Conservation (phyloP, 2,113 vertebrate species). For the Bubalus kerabau region DNA sequence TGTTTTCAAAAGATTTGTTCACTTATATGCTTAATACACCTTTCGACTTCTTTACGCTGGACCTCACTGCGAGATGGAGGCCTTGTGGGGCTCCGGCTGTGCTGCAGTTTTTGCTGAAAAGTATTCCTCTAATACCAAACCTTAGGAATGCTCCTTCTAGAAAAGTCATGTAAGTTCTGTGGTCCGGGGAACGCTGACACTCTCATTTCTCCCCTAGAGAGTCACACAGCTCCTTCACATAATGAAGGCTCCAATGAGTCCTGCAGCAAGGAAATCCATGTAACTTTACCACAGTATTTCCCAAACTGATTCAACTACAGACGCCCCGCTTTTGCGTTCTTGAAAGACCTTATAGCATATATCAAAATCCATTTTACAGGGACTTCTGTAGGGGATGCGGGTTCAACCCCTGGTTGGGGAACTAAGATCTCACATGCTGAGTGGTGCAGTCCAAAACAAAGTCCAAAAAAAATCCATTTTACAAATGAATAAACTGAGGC, state of each 20-base stretch:
- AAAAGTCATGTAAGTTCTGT: not conserved
- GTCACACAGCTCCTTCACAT: not conserved
- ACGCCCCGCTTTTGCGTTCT: not conserved
- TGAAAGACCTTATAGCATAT: not conserved
- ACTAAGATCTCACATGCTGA: not conserved
- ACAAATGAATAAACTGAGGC: not conserved
- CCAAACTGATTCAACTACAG: not conserved
- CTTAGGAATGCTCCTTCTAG: not conserved
- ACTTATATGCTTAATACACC: not conserved
- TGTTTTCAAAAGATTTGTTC: not conserved
- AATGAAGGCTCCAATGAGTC: not conserved
- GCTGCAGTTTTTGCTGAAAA: not conserved
- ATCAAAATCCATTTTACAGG: not conserved
- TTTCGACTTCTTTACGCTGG: accelerated
- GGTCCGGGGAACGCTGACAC: accelerated
- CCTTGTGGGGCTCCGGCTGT: not conserved
- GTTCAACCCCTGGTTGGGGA: not conserved
- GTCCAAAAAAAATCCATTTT: not conserved
- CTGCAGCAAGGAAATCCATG: no score
- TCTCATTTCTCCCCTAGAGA: not conserved
- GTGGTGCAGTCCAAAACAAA: not conserved
- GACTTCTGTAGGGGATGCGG: not conserved
- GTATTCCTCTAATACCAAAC: not conserved
- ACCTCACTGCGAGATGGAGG: not conserved
- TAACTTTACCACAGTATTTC: not conserved